Conservation (phyloP, 2,888 invertebrate genomes). For the Caenorhabditis virilis region DNA sequence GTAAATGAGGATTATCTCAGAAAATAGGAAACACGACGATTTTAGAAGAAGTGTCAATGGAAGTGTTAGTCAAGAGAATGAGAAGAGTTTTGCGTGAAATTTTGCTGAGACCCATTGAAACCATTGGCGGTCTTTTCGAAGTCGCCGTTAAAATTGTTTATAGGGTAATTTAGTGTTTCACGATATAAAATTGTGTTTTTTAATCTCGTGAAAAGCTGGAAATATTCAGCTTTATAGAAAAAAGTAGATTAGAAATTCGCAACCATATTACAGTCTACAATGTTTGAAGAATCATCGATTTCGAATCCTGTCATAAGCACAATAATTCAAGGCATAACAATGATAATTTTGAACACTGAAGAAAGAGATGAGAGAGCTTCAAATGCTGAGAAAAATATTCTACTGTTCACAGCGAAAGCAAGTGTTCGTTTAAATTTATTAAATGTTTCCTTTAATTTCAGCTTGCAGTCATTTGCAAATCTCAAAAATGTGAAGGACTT, state of each 20-base stretch:
- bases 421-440: background rate
- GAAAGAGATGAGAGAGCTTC: constrained; percentile 12
- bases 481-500: constrained; percentile 21
- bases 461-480: constrained; percentile 16
- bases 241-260: no score
- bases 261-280: constrained; percentile 30
- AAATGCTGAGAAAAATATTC: constrained; percentile 5
- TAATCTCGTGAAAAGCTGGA: background rate
- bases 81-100: constrained; percentile 15
- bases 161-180: no score
- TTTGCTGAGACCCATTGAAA: constrained; percentile 4
- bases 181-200: background rate
- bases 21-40: background rate
- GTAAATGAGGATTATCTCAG: background rate
- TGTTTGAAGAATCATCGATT: constrained; percentile 6
- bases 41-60: constrained; percentile 21
- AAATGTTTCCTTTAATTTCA: no score
- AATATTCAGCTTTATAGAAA: background rate
- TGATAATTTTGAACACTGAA: constrained; percentile 7
- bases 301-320: constrained; percentile 10
- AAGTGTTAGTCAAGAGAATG: constrained; percentile 13
- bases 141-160: constrained; percentile 20
- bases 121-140: constrained; percentile 15
- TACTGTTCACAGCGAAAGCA: constrained; percentile 15
- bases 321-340: constrained; percentile 11